Percentiles rank a stretch among this genome's conserved stretches.
These are phyloP conservation scores for Sesamia inferens DNA, from an alignment of 2,888 invertebrate species.

Conservation along the genomic window DNA sequence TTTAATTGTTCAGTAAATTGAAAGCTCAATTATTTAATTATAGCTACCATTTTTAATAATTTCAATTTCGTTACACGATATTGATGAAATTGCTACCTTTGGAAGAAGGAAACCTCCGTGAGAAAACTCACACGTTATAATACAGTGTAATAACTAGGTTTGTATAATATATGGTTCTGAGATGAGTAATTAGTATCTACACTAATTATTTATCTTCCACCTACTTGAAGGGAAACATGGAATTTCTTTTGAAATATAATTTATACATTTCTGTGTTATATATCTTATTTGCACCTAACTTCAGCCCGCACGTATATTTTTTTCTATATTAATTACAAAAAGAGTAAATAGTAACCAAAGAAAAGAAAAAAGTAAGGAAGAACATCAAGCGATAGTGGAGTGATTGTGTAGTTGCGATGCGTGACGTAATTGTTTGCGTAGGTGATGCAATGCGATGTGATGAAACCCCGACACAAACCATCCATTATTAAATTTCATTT, in stretches of 20 bases:
- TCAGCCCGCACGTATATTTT: not conserved
- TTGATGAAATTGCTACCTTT: slow-evolving; percentile 12
- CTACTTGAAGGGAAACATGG: not conserved
- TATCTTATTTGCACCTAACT: not conserved
- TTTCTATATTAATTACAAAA: too few relatives aligned
- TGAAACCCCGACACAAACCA: too few relatives aligned
- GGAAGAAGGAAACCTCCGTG: slow-evolving; percentile 14
- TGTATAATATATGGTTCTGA: not conserved
- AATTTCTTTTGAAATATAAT: not conserved
- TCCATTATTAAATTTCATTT: too few relatives aligned
- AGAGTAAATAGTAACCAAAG: too few relatives aligned
- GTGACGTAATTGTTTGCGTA: too few relatives aligned
- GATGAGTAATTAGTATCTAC: not conserved
- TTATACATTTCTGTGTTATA: not conserved
- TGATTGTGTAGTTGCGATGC: too few relatives aligned
- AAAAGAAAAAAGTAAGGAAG: not conserved
- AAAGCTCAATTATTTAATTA: not conserved
- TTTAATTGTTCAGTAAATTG: not conserved
- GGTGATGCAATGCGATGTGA: not conserved
- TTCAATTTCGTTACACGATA: slow-evolving; percentile 9
- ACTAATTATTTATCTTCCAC: slow-evolving; percentile 11
- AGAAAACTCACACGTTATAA: slow-evolving; percentile 35
- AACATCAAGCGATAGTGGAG: not conserved
- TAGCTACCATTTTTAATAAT: not conserved
- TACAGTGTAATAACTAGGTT: slow-evolving; percentile 14